Base-by-base conservation (phyloP, 2,888 invertebrate genomes). In the Hipparchia sbordonii region DNA sequence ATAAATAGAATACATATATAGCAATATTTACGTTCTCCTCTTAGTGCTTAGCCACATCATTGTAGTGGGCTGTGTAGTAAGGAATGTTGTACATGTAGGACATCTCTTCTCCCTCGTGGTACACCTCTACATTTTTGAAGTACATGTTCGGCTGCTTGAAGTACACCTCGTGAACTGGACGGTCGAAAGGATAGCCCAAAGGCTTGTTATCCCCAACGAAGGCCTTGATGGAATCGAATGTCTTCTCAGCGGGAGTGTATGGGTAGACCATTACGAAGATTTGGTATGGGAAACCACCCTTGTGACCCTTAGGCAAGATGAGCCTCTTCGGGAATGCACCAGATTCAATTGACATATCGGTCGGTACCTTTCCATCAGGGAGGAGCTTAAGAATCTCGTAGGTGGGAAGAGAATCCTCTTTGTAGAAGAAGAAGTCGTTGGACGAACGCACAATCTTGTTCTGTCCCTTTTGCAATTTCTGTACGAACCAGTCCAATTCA, bases 301-400 rank as follows among this genome's bases (percentile, higher is more conserved):
- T 89, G 78, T 94, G 95, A 83, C 97, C 97, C 84, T 94, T 96
- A 56, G 97, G 97, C 73, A 97, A 87, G 82, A 97, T 89, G 68
- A 97, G 89, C 77, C 96, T 95, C 74, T 95, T 94, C 5, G 97
- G 97, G 89, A 95, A 94, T 69, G 95, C 95, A 76, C 94, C 95
- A 79, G 95, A 93, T 62, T 92, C 87, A 76, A 94, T 91, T 71
- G 90, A 90, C 85, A 94, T 93, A 77, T 95, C 94, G 78, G 90
- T 79, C 33, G 95, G 94, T 81, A 95, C 92, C 76, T 89, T 81
- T 65, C 86, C 85, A 77, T 95, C 94, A 23, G 92, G 87, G 78
- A 95, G 89, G 65, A 95, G 92, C 73, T 95, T 93, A 85, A 94
- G 94, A 71, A 97, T 88, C 70, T 95, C 93, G 46, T 91, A 89